A percentile compares a stretch with the other conserved stretches of the same genome.
These are phyloP conservation scores for Tenualosa ilisha DNA, from an alignment of 2,797 vertebrate genomes.

Conservation along the genomic window DNA sequence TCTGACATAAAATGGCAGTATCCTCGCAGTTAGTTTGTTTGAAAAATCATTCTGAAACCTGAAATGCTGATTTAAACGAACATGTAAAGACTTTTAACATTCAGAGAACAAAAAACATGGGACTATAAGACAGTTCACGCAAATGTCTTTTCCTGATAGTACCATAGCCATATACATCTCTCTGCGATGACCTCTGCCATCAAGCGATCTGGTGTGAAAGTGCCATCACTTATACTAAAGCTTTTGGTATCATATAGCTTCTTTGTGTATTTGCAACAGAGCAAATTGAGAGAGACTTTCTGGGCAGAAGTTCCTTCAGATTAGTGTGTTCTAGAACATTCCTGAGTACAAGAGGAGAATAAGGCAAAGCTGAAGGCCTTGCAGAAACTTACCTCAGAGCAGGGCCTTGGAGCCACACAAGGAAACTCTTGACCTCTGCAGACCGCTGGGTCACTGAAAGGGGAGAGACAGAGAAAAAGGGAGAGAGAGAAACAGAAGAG, in stretches of 20 bases:
- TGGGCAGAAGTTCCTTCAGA: not conserved
- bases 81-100: not conserved
- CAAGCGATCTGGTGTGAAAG: not conserved
- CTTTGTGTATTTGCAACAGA: not conserved
- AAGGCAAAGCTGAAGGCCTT: slow-evolving; percentile 8
- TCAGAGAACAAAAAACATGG: too few species aligned
- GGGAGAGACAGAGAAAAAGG: slow-evolving; percentile 29
- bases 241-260: not conserved
- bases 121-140: too few species aligned
- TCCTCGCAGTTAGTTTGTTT: too few species aligned
- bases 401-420: not conserved
- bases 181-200: not conserved
- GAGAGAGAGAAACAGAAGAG: slow-evolving; percentile 8
- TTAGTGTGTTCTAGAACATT: not conserved
- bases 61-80: too few species aligned
- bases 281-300: not conserved
- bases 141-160: too few species aligned
- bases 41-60: too few species aligned
- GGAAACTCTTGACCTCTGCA: not conserved
- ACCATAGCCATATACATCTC: not conserved
- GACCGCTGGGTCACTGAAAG: not conserved
- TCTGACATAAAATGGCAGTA: too few species aligned
- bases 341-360: not conserved
- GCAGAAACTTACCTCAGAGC: not conserved
- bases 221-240: not conserved